Evolutionary conservation across 2,888 invertebrate genomes (phyloP).

Genomic region (Sarcophaga subvicina): DNA sequence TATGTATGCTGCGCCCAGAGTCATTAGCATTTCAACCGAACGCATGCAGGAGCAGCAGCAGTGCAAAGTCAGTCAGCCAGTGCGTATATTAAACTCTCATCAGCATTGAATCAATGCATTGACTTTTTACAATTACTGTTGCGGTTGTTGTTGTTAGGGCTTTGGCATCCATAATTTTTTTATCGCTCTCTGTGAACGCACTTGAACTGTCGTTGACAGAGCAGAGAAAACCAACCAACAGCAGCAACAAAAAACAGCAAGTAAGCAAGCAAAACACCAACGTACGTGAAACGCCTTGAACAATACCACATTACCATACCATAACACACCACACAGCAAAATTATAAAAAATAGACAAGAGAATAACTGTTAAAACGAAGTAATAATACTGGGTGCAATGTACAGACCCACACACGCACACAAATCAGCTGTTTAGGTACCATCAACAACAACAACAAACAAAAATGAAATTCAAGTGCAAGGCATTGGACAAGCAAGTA

Average conservation of each 20-base stretch:
- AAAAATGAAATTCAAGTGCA: no score
- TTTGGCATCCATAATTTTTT: constrained; percentile 50
- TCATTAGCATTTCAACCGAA: constrained; percentile 30
- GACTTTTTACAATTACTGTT: background rate
- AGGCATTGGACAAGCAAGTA: no score
- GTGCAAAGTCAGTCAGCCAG: no score
- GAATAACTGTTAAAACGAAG: background rate
- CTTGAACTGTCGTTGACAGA: constrained; percentile 66
- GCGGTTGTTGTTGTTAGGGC: background rate
- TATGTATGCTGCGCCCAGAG: background rate
- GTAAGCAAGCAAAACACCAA: background rate
- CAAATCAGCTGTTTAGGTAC: no score
- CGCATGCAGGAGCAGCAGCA: background rate
- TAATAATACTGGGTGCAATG: background rate
- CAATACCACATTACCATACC: background rate
- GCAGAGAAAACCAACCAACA: constrained; percentile 23
- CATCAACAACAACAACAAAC: no score
- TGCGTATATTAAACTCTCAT: background rate
- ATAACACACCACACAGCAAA: background rate
- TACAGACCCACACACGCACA: no score
- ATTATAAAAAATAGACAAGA: no score
- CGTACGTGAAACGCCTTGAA: background rate
- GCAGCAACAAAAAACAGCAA: background rate
- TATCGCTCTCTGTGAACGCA: constrained; percentile 67
- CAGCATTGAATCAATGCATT: constrained; percentile 14